Base-by-base conservation (phyloP, 2,797 vertebrate genomes). In the Botia almorhae region DNA sequence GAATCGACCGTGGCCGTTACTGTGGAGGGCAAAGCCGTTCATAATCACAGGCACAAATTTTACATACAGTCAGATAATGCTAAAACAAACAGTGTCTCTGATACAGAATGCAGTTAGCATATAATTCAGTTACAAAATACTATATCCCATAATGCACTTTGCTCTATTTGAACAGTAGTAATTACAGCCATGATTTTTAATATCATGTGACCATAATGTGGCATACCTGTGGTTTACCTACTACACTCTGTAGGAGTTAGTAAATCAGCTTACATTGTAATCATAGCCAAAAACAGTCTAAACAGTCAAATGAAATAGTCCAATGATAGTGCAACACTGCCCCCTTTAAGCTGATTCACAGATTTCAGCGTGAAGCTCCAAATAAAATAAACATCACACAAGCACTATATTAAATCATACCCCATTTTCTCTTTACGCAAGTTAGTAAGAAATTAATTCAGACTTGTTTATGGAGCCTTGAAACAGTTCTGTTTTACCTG, bases 401-500 rank as follows among this genome's bases (percentile, higher is more conserved):
- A 46, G 33, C 33, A 33, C 33, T 2, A 3, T 61, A 7, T 29
- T 61, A 14, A 29, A 14, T 6, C 13, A 33, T 33, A 33, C 33
- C 5, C 14, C 14, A 26, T 61, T 19, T 29, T 16, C 14, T 13
- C 13, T 61, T 13, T 61, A 3, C 1, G 23, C 21, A 60, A 60
- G 12, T 1, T 19, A 60, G 5, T 5, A 60, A 13, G 21, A 60
- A 4, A 60, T 11, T 46, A 2, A 36, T 46, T 46, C 8, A 46
- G 10, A 64, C 26, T 14, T 26, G 1, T 14, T 33, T 33, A 33
- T 11, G 43, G 36, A 39, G 36, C 26, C 6, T 61, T 60, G 1
- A 61, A 61, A 16, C 26, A 2, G 19, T 39, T 36, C 2, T 46
- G 43, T 56, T 69, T 58, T 94, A 98, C 98, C 96, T n/a, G n/a